These are phyloP conservation scores for Tokudaia muenninki DNA, from an alignment of 2,797 vertebrate genomes.

Conservation along the genomic window DNA sequence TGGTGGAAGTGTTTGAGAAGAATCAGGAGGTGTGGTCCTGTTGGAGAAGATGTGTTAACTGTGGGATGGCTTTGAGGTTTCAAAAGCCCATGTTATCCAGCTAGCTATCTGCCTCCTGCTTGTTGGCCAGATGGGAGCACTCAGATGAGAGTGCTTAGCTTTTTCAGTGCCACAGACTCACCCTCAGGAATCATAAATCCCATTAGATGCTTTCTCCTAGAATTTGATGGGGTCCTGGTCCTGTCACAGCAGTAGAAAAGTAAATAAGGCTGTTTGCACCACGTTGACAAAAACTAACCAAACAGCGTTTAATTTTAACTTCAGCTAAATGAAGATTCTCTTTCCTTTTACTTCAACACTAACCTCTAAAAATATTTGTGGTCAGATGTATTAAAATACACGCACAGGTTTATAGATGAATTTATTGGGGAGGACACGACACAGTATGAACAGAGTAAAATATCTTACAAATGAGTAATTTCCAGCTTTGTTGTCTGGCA, in stretches of 20 bases:
- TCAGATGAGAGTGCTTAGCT: background rate
- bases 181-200: background rate
- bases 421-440: slow-evolving; percentile 57
- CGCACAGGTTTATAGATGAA: slow-evolving; percentile 16
- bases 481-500: slow-evolving; percentile 29
- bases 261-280: background rate
- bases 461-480: slow-evolving; percentile 58
- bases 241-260: background rate
- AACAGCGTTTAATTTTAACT: background rate
- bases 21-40: background rate
- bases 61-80: background rate
- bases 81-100: background rate
- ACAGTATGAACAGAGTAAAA: slow-evolving; percentile 17
- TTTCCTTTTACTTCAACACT: slow-evolving; percentile 45
- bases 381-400: slow-evolving; percentile 37
- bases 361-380: slow-evolving; percentile 29
- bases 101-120: background rate
- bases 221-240: background rate
- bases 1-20: background rate
- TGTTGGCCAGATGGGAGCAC: background rate
- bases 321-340: background rate
- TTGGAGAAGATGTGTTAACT: background rate
- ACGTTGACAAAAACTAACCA: background rate
- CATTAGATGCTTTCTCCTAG: background rate
- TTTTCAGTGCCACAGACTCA: background rate